phyloP scores from a whole-genome alignment of 2,113 vertebrate species.

The Lanius collurio region DNA sequence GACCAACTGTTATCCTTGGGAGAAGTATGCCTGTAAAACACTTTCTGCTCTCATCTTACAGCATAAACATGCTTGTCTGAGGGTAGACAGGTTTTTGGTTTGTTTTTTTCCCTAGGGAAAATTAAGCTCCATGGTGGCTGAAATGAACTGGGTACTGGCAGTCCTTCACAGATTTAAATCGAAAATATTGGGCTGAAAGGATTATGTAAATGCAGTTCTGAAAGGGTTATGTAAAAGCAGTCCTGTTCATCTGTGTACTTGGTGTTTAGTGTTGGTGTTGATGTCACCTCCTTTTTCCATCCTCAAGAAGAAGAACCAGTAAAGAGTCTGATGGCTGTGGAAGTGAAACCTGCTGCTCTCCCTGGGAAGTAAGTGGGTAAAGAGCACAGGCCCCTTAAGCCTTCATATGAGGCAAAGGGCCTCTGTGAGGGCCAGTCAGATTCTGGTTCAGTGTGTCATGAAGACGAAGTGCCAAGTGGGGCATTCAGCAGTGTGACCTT shows the following conservation, averaged over 20 bases:
- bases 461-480: constrained; percentile 77
- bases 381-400: constrained; percentile 78
- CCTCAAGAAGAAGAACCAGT: constrained; percentile 75
- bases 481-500: constrained; percentile 75
- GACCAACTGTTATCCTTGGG: constrained; percentile 57
- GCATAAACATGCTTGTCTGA: constrained; percentile 1
- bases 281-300: constrained; percentile 88
- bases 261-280: constrained; percentile 88
- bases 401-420: constrained; percentile 77
- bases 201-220: constrained; percentile 49
- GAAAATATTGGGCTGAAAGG: constrained; percentile 66
- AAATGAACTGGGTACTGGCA: background rate
- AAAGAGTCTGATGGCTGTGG: constrained; percentile 83
- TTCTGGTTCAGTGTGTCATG: constrained; percentile 65
- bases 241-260: constrained; percentile 34
- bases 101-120: background rate
- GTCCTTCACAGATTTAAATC: background rate
- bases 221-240: constrained; percentile 60
- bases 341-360: constrained; percentile 83
- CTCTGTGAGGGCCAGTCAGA: constrained; percentile 76
- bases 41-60: constrained; percentile 78
- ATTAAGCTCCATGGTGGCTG: background rate
- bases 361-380: constrained; percentile 82
- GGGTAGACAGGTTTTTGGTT: background rate
- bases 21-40: constrained; percentile 69